These are phyloP conservation scores for Campaea margaritaria DNA, from an alignment of 2,888 invertebrate species.

Conservation along the genomic window DNA sequence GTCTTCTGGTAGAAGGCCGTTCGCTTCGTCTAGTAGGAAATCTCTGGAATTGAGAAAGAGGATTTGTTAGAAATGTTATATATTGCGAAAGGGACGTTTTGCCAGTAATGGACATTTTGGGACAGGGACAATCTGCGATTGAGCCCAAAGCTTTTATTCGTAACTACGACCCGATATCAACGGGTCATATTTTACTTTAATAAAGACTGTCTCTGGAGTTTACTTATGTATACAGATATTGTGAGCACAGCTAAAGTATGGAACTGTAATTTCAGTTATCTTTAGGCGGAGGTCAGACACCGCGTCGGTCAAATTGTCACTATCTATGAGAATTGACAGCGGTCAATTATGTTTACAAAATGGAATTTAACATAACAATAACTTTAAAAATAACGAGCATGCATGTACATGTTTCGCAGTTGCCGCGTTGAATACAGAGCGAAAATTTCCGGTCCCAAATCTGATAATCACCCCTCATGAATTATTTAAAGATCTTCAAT, in stretches of 20 bases:
- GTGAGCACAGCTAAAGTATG: neutral
- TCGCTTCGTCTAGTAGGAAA: constrained; percentile 99
- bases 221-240: too few species aligned
- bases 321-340: too few species aligned
- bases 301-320: too few species aligned
- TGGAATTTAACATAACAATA: too few species aligned
- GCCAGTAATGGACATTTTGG: too few species aligned
- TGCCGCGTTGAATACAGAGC: neutral
- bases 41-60: constrained; percentile 87
- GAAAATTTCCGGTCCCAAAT: neutral
- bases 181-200: too few species aligned
- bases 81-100: too few species aligned
- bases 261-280: neutral
- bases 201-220: too few species aligned
- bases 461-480: neutral
- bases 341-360: too few species aligned
- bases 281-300: too few species aligned
- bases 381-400: too few species aligned
- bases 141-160: neutral
- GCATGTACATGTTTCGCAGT: neutral
- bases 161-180: too few species aligned
- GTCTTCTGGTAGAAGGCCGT: constrained; percentile 99
- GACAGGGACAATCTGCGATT: neutral
- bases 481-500: constrained; percentile 24
- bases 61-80: constrained; percentile 1